These are phyloP conservation scores for Cercopithecus mona DNA, from an alignment of 2,113 vertebrate species.

Conservation along the genomic window DNA sequence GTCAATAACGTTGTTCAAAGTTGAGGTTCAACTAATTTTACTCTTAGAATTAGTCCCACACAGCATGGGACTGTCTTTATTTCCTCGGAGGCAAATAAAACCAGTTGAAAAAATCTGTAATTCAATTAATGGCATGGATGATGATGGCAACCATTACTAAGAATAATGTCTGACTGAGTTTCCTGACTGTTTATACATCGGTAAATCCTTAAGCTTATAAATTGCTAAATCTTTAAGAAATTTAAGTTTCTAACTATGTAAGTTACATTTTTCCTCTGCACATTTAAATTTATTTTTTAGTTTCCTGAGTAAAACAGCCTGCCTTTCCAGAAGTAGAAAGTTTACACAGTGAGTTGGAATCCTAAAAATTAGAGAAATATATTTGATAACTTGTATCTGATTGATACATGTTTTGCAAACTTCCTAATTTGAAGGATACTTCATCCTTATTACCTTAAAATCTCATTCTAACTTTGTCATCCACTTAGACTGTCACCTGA, in stretches of 20 bases:
- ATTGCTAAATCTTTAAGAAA: conserved; percentile 12
- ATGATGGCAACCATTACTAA: background rate
- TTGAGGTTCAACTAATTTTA: conserved; percentile 18
- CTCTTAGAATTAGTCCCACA: background rate
- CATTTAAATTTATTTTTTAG: background rate
- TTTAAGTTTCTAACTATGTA: background rate
- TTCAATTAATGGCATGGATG: background rate
- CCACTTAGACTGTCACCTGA: background rate
- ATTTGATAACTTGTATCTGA: background rate
- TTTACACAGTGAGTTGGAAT: background rate
- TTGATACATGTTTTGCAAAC: background rate
- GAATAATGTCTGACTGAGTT: background rate
- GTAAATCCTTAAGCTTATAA: background rate
- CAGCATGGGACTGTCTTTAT: background rate
- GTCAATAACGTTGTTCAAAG: conserved; percentile 39
- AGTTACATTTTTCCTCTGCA: conserved; percentile 26
- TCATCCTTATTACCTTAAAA: background rate
- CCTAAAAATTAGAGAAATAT: background rate
- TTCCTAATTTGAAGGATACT: conserved; percentile 1
- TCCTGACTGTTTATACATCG: background rate
- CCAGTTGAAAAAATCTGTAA: background rate
- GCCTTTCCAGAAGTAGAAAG: background rate
- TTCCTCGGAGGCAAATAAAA: conserved; percentile 28
- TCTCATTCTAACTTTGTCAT: background rate
- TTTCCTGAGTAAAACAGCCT: background rate